Conservation (phyloP, 2,888 invertebrate genomes). For the Heliconius aoede region DNA sequence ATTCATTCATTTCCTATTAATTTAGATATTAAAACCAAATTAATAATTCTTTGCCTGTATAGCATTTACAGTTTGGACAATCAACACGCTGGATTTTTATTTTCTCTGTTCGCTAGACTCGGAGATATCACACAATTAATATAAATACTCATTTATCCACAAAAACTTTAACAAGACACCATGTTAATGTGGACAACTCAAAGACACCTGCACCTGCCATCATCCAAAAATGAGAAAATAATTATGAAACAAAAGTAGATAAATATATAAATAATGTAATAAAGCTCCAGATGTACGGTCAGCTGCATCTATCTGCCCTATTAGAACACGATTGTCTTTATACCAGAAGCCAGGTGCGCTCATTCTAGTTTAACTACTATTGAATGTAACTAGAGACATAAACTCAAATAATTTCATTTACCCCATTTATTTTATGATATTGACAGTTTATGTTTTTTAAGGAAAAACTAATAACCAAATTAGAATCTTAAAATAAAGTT, state of each 20-base stretch:
- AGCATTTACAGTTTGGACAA: too few relatives aligned
- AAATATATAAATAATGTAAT: slow-evolving; percentile 11
- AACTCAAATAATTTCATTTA: slow-evolving; percentile 13
- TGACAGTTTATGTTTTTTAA: not conserved
- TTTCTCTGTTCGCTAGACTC: too few relatives aligned
- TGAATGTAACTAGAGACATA: slow-evolving; percentile 20
- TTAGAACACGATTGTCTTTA: slow-evolving; percentile 28
- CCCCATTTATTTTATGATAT: not conserved
- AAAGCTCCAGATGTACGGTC: slow-evolving; percentile 23
- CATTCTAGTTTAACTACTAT: slow-evolving; percentile 15
- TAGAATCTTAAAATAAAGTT: not conserved
- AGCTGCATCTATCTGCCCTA: slow-evolving; percentile 35
- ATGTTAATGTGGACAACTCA: not conserved
- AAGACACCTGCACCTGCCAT: slow-evolving; percentile 14
- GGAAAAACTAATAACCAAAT: not conserved
- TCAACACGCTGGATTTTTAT: too few relatives aligned
- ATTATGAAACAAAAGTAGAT: slow-evolving; percentile 5
- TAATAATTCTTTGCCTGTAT: too few relatives aligned
- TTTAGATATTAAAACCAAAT: too few relatives aligned
- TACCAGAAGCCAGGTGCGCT: slow-evolving; percentile 32
- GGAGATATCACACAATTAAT: not conserved
- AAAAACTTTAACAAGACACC: not conserved
- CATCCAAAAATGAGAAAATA: slow-evolving; percentile 2
- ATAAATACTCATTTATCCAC: too few relatives aligned
- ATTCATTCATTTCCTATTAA: too few relatives aligned